phyloP scores from a whole-genome alignment of 2,113 vertebrate genomes.

The Oncorhynchus gorbuscha region DNA sequence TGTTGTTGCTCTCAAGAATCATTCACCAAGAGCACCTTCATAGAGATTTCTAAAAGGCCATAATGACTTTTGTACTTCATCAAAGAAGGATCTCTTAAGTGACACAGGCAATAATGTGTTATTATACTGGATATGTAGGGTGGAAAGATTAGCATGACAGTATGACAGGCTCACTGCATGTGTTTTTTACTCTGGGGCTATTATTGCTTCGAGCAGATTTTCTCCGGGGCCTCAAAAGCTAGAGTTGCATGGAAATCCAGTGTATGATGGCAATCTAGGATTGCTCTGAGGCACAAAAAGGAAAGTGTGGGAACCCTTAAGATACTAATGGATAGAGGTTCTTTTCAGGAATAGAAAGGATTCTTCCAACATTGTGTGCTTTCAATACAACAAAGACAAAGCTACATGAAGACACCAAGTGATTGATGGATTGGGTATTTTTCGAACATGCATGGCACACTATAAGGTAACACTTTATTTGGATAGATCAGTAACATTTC shows the following conservation, averaged over 20 bases:
- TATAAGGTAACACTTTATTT: not conserved
- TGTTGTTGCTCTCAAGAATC: constrained; percentile 44
- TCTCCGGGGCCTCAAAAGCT: constrained; percentile 47
- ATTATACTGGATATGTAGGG: constrained; percentile 70
- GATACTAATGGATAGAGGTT: constrained; percentile 47
- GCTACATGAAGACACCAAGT: constrained; percentile 15
- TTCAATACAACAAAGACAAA: constrained; percentile 2
- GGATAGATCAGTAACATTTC: too few species aligned
- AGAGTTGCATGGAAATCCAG: constrained; percentile 29
- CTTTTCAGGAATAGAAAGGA: constrained; percentile 57
- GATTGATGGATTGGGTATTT: not conserved
- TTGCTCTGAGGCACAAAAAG: constrained; percentile 34
- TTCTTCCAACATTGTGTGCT: constrained; percentile 38
- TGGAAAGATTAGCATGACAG: constrained; percentile 61
- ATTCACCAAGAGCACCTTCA: constrained; percentile 47
- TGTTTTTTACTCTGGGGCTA: constrained; percentile 26
- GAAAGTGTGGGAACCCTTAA: constrained; percentile 16
- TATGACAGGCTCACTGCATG: constrained; percentile 30
- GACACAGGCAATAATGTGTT: constrained; percentile 63
- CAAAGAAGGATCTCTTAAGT: constrained; percentile 60
- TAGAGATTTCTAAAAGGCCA: constrained; percentile 31
- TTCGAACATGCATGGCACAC: not conserved
- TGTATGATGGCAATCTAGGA: constrained; percentile 45
- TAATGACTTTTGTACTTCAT: constrained; percentile 58
- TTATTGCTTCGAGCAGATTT: constrained; percentile 52